phyloP scores from a whole-genome alignment of 2,888 invertebrate species.

The Microplitis manilae region DNA sequence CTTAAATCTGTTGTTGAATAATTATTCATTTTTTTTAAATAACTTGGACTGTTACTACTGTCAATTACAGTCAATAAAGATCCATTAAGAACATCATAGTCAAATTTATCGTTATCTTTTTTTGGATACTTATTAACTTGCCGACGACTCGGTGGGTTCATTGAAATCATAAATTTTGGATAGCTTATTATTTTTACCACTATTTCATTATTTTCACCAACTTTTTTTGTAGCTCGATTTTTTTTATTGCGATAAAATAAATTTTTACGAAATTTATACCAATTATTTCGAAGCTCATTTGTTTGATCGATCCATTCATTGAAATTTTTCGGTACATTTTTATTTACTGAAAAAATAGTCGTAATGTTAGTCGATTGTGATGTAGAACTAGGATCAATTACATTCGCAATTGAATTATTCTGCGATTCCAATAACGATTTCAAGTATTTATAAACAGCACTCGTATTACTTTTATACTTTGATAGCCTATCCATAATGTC shows the following conservation, averaged over 20 bases:
- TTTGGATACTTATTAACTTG: background rate
- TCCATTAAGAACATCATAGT: background rate
- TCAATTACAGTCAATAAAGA: background rate
- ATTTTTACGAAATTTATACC: background rate
- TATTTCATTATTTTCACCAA: background rate
- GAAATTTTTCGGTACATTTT: constrained; percentile 5
- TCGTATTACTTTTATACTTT: background rate
- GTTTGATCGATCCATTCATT: constrained; percentile 21
- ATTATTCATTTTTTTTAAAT: no score
- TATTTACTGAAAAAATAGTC: background rate
- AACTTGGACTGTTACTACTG: background rate
- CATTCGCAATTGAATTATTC: background rate
- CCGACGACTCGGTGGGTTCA: background rate
- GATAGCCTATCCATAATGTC: background rate
- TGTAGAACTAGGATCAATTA: background rate
- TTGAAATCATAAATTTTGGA: background rate
- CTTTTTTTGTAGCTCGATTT: background rate
- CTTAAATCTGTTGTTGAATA: no score
- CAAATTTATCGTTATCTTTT: background rate
- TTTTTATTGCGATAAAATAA: background rate
- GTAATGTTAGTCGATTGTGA: background rate
- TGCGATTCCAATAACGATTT: background rate
- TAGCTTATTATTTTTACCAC: background rate
- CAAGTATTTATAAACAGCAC: constrained; percentile 6
- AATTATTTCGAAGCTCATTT: constrained; percentile 1